Evolutionary conservation across 53 echinoderm and acorn worm genomes (phyloP), one percentile per base, ranked within the genome.

Genomic region (Echinarachnius parma): DNA sequence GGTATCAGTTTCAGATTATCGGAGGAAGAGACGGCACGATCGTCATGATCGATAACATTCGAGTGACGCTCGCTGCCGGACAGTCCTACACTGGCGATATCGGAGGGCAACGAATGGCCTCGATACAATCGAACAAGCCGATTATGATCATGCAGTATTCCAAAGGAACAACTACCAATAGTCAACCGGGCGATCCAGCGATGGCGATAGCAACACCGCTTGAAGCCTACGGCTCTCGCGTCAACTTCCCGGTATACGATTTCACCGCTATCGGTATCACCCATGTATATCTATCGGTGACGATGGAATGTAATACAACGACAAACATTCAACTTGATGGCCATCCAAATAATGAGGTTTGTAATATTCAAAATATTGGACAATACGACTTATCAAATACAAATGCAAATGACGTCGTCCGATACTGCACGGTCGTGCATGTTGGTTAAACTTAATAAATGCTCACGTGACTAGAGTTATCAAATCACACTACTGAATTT

Each of bases 1-100:
- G 77, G 9, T 76, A 76, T 25, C 62, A 82, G 27, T 86, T 62
- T 34, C 80, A 86, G 27, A 57, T 90, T 15, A 54, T 90, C 16
- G 76, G 82, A 3, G 82, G 74, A 2, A 13, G 74, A 26, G 23
- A 72, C 57, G 20, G 28, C 25, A 72, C 74, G 1, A 27, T 13
- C 8, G 42, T 72, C 13, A 27, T 24, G n/a, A 18, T 72, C 4
- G 57, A 35, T 1, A 27, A 15, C 15, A 22, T 56, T 27, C 26
- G 19, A 24, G 56, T 39, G 13, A 1, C 2, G 0, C 34, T 72
- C 19, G 42, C 55, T 28, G 39, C 20, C 37, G 74, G 74, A 8
- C 56, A 72, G n/a, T 34, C 55, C 20, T 72, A 56, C 15, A n/a
- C 13, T 22, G 74, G 39, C n/a, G 57, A 57, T 27, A n/a, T n/a